Evolutionary conservation across 2,113 vertebrate genomes (phyloP), one percentile per base, ranked within the genome.

Genomic region (Pluvianellus socialis): DNA sequence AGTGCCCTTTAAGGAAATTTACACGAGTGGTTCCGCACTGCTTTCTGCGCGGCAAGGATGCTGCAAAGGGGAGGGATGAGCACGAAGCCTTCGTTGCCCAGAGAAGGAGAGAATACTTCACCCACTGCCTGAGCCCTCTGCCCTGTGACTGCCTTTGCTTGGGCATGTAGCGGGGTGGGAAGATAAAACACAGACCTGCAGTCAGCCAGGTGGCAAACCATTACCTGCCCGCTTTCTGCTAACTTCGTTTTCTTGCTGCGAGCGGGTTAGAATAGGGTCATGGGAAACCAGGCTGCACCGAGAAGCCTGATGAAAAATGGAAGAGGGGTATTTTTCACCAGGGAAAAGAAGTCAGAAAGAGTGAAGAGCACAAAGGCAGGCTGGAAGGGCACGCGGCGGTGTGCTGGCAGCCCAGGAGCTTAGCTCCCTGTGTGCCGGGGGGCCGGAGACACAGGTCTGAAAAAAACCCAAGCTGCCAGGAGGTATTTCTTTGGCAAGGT

Each of bases 351-450:
- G 49, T 4, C 7, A 50, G 75, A 94, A 80, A 94, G 61, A 93
- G 65, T 88, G 96, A 90, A 96, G 93, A 91, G 59, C 26, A 24
- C 3, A 66, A 40, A 77, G 2, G 17, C 1, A 1, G 27, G 8
- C 12, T 68, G 27, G 23, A 75, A 23, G 67, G 26, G 15, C 62
- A 35, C 1, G 0, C 12, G 7, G 16, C 0, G 0, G 6, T 74
- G 42, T 33, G 22, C 2, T 45, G 28, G 35, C 28, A n/a, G 27
- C 22, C 63, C 14, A 91, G 16, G 13, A 67, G 18, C 6, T 79
- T 13, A 14, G 58, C 27, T 82, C 11, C 40, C 6, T 38, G 17
- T 35, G 18, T 2, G 2, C 18, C 10, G 0, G 0, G 65, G 65
- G 16, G 8, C 7, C 30, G 28, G 49, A 35, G 53, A 65, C 10